phyloP scores from a whole-genome alignment of 2,888 invertebrate genomes.

The Glyphotaelius pellucidus region DNA sequence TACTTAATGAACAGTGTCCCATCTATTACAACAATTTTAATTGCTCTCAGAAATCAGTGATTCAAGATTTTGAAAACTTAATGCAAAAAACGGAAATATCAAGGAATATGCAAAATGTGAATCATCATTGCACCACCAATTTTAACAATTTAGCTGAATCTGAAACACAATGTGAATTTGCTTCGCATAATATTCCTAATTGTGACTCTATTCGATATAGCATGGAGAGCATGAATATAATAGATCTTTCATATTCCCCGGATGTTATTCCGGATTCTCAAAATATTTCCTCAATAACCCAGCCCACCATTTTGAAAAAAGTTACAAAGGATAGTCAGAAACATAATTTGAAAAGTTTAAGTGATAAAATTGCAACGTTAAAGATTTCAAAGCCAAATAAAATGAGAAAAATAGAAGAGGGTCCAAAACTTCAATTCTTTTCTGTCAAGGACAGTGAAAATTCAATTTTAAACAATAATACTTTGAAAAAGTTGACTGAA shows the following conservation, averaged over 20 bases:
- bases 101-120: not conserved
- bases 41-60: conserved; percentile 2
- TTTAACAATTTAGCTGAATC: not conserved
- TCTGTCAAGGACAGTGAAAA: not conserved
- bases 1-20: not conserved
- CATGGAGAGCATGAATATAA: not conserved
- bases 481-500: not conserved
- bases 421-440: not conserved
- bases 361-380: not conserved
- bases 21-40: not conserved
- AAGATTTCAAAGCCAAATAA: not conserved
- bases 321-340: not conserved
- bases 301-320: not conserved
- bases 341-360: not conserved
- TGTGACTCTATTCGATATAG: not conserved
- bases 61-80: not conserved
- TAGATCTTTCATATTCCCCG: not conserved
- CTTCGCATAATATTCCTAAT: not conserved
- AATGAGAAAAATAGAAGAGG: not conserved
- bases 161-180: conserved; percentile 4
- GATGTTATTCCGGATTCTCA: conserved; percentile 32
- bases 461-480: not conserved
- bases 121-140: not conserved
- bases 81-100: not conserved
- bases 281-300: conserved; percentile 6